Conservation (phyloP, 2,888 invertebrate species). For the Clitarchus hookeri region DNA sequence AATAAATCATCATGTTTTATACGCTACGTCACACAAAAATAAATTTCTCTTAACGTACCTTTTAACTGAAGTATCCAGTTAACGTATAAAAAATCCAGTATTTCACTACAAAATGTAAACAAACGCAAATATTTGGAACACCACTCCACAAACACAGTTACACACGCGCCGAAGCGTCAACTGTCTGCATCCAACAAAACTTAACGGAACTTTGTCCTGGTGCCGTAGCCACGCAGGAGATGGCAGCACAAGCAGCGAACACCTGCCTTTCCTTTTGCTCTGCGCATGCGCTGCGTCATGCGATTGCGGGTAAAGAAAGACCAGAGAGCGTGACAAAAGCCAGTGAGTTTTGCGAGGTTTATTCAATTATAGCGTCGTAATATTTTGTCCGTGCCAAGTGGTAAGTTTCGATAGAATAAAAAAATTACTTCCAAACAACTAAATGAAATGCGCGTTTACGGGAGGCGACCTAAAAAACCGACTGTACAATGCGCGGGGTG, state of each 20-base stretch:
- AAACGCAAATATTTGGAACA: neutral
- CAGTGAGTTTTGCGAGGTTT: too few species aligned
- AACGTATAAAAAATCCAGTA: neutral
- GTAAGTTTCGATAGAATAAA: too few species aligned
- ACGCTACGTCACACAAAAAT: neutral
- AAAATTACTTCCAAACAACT: too few species aligned
- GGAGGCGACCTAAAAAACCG: too few species aligned
- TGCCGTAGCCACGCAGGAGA: neutral
- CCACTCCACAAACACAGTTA: neutral
- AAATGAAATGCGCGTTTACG: too few species aligned
- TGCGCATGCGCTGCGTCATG: neutral
- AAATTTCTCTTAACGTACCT: neutral
- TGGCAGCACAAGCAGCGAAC: neutral
- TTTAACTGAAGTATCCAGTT: neutral
- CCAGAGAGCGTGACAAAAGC: too few species aligned
- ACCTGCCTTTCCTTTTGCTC: neutral
- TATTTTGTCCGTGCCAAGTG: too few species aligned
- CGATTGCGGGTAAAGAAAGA: too few species aligned
- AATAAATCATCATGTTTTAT: neutral
- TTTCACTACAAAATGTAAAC: neutral
- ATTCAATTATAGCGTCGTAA: too few species aligned
- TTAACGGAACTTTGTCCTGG: conserved; percentile 1
- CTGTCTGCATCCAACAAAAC: neutral
- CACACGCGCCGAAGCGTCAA: conserved; percentile 9
- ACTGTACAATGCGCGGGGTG: too few species aligned